Base-by-base conservation (phyloP, 2,113 vertebrate genomes). In the Anolis carolinensis region DNA sequence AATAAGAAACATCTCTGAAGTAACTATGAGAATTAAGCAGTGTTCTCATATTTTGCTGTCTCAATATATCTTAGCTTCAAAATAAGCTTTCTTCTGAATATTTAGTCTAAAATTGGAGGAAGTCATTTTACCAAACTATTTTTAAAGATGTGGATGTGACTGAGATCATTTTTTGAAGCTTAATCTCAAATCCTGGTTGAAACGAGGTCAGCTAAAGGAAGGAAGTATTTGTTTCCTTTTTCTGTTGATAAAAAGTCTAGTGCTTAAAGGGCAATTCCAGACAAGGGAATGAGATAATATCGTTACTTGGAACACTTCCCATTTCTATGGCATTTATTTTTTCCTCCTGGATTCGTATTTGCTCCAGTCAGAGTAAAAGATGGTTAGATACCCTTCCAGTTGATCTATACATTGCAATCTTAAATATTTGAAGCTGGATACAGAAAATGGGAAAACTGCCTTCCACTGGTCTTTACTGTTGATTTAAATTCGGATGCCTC, bases 141-240 rank as follows among this genome's bases (percentile, higher is more conserved):
- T 81, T 81, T 75, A 39, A 75, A 44, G 89, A 81, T 23, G 72
- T 23, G 89, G 65, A 89, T 68, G 83, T n/a, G 48, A 74, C 88
- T 0, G 0, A 59, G 89, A 88, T 79, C 67, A 90, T 83, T 91
- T 92, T 89, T 25, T 88, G 83, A 91, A 90, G 92, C 87, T 75
- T 73, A 80, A 83, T 89, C 90, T 93, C 91, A 89, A 87, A 90
- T 93, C 90, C 89, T 75, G 87, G 86, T 84, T 92, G 89, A 86
- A 92, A 93, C 89, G 85, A 89, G 82, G 91, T 89, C 93, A 84
- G 72, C 79, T 68, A 13, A 0, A 86, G 87, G 93, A 94, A 94
- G 93, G 94, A 95, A 95, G 87, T 72, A 88, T 94, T 94, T 91
- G 88, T 88, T 95, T 95, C 94, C 93, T 93, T 91, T 93, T 88